Evolutionary conservation across 2,888 invertebrate genomes (phyloP).

Genomic region (Apamea anceps): DNA sequence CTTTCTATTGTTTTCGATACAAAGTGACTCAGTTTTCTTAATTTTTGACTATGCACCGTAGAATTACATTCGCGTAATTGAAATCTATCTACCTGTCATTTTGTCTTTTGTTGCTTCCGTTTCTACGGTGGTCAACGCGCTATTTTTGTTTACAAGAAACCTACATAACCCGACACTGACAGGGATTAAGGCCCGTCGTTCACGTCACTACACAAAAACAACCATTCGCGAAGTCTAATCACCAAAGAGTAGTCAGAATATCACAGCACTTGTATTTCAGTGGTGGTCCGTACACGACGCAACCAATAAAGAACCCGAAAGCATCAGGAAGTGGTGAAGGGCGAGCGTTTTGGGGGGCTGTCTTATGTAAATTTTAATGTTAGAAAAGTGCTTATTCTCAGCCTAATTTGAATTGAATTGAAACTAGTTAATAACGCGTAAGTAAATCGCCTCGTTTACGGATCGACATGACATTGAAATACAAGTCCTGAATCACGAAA

Average conservation of each 20-base stretch:
- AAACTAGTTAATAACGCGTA: neutral
- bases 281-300: neutral
- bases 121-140: neutral
- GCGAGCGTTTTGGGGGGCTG: neutral
- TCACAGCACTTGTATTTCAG: neutral
- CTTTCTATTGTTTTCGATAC: neutral
- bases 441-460: neutral
- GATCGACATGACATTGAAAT: neutral
- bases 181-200: too few relatives aligned
- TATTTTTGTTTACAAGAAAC: neutral
- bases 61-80: neutral
- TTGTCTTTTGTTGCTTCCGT: neutral
- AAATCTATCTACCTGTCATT: neutral
- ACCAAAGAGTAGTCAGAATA: neutral
- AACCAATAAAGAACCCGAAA: neutral
- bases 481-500: neutral
- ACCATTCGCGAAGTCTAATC: neutral
- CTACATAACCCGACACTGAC: neutral
- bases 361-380: neutral
- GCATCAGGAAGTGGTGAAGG: neutral
- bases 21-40: neutral
- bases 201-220: neutral
- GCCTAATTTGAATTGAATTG: neutral
- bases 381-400: neutral
- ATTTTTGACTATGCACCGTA: neutral